These are phyloP conservation scores for Platyscapa corneri DNA, from an alignment of 1,140 invertebrate genomes.

Conservation along the genomic window DNA sequence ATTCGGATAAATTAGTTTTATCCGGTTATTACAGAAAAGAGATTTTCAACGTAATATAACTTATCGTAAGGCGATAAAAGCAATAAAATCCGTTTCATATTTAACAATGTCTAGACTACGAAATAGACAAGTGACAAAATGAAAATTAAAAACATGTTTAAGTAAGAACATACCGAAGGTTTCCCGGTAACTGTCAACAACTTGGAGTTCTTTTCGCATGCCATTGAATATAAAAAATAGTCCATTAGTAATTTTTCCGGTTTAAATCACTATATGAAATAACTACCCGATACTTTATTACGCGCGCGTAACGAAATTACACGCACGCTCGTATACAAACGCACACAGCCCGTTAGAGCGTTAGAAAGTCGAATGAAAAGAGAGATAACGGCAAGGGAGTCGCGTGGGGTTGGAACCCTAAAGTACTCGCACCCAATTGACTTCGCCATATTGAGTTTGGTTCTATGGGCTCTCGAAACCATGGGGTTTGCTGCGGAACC, in stretches of 20 bases:
- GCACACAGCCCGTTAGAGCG: slow-evolving; percentile 23
- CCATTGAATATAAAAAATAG: neutral
- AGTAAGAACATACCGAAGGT: too few species aligned
- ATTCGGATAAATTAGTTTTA: too few species aligned
- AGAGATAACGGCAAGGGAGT: slow-evolving; percentile 52
- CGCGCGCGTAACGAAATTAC: slow-evolving; percentile 45
- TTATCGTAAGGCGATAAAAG: too few species aligned
- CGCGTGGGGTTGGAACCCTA: slow-evolving; percentile 50
- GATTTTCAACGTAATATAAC: too few species aligned
- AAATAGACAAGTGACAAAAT: too few species aligned
- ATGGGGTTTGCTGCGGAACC: slow-evolving; percentile 59
- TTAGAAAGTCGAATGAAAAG: slow-evolving; percentile 54
- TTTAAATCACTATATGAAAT: slow-evolving; percentile 24
- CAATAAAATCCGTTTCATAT: too few species aligned
- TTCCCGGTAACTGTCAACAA: neutral
- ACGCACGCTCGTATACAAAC: neutral
- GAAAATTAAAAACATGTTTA: too few species aligned
- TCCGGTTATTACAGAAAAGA: too few species aligned
- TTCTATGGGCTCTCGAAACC: slow-evolving; percentile 69
- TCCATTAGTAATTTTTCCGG: slow-evolving; percentile 8
- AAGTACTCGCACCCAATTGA: slow-evolving; percentile 69
- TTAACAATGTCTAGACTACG: too few species aligned
- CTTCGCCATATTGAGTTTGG: slow-evolving; percentile 71
- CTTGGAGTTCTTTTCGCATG: neutral
- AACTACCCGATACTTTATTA: slow-evolving; percentile 23